These are phyloP conservation scores for Campoplex capitator DNA, from an alignment of 2,888 invertebrate species.

Conservation along the genomic window DNA sequence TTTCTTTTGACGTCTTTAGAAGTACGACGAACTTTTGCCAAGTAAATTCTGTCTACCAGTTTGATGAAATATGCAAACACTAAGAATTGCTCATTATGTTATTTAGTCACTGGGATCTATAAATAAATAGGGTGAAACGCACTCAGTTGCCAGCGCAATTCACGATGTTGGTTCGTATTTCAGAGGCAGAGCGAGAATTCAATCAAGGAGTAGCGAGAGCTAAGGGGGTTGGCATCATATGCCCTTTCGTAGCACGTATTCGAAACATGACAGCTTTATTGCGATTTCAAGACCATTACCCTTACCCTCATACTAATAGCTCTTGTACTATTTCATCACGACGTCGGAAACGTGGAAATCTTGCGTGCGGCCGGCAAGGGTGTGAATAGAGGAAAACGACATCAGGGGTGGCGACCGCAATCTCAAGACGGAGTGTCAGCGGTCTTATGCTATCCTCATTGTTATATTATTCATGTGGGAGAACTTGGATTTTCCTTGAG, in stretches of 20 bases:
- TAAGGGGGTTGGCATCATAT: constrained; percentile 34
- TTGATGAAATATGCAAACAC: background rate
- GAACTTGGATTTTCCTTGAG: background rate
- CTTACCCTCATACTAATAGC: constrained; percentile 51
- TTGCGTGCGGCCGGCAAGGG: constrained; percentile 13
- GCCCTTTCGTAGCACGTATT: constrained; percentile 56
- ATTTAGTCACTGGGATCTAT: constrained; percentile 6
- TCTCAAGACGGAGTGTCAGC: constrained; percentile 20
- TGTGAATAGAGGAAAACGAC: constrained; percentile 30
- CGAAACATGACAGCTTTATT: constrained; percentile 41
- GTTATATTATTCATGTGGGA: background rate
- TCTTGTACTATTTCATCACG: constrained; percentile 49
- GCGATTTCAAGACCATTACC: constrained; percentile 56
- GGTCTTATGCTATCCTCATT: constrained; percentile 5
- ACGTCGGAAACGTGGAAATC: constrained; percentile 57
- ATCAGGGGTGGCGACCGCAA: constrained; percentile 26
- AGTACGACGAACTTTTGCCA: background rate
- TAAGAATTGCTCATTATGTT: background rate
- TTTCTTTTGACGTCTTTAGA: background rate
- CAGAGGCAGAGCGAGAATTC: constrained; percentile 27
- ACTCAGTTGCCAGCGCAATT: constrained; percentile 32
- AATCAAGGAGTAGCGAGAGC: constrained; percentile 56
- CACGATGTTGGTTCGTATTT: constrained; percentile 35
- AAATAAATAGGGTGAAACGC: too few species aligned
- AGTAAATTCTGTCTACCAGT: background rate